These are phyloP conservation scores for Drosophila pachea DNA, from an alignment of 1,140 invertebrate genomes.

Conservation along the genomic window DNA sequence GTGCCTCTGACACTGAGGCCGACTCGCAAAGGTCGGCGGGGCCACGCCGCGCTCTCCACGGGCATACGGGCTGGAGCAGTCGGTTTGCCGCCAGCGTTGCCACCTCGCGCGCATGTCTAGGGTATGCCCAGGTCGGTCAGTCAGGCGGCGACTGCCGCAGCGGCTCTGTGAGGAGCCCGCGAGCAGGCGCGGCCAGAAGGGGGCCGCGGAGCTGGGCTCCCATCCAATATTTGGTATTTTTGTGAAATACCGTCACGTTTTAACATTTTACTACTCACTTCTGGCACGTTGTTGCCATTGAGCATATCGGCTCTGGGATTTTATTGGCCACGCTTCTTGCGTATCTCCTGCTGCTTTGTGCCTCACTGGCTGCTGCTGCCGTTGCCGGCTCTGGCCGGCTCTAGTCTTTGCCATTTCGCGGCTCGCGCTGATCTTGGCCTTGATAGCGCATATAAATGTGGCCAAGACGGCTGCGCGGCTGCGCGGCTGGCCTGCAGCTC, in stretches of 20 bases:
- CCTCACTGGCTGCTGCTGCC: constrained; percentile 6
- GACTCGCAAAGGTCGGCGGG: no score
- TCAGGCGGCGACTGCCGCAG: no score
- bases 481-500: background rate
- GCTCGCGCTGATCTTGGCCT: constrained; percentile 69
- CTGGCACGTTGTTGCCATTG: constrained; percentile 76
- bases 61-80: no score
- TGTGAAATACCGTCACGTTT: constrained; percentile 74
- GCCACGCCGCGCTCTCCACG: no score
- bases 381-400: constrained; percentile 14
- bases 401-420: constrained; percentile 34
- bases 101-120: no score
- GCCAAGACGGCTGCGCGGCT: constrained; percentile 17
- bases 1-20: constrained; percentile 5
- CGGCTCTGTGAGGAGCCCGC: background rate
- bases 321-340: constrained; percentile 74
- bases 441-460: constrained; percentile 70
- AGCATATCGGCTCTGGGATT: constrained; percentile 75
- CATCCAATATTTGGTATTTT: constrained; percentile 68
- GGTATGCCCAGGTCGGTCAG: no score
- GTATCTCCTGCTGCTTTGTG: constrained; percentile 30
- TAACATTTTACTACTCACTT: constrained; percentile 77
- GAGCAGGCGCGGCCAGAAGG: background rate
- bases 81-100: constrained; percentile 24
- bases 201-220: constrained; percentile 2